These are phyloP conservation scores for Neotoxoptera formosana DNA, from an alignment of 1,140 invertebrate species.

Conservation along the genomic window DNA sequence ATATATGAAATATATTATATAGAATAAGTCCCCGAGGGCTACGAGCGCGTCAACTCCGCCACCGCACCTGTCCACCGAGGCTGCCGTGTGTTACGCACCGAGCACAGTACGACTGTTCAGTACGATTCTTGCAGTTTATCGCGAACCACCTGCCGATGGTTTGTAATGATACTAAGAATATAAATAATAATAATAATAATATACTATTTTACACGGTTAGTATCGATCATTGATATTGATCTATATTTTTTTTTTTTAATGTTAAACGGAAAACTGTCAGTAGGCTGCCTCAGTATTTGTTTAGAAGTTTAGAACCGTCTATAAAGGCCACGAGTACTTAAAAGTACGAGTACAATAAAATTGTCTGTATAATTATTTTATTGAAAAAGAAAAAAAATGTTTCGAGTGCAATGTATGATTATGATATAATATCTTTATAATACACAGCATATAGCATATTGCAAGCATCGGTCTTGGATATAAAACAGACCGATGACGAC, in stretches of 20 bases:
- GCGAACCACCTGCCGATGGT: not conserved
- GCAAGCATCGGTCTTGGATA: rapidly evolving
- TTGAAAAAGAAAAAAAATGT: too few species aligned
- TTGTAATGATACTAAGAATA: too few species aligned
- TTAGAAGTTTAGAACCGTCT: too few species aligned
- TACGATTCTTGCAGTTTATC: not conserved
- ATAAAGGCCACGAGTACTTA: too few species aligned
- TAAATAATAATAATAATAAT: too few species aligned
- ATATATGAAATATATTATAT: slow-evolving; percentile 20
- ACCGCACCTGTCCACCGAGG: not conserved
- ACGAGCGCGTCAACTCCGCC: not conserved
- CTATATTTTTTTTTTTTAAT: too few species aligned
- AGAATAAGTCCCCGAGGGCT: not conserved
- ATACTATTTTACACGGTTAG: too few species aligned
- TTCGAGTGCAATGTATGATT: not conserved
- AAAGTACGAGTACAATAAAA: too few species aligned
- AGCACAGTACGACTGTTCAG: not conserved
- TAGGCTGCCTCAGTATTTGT: too few species aligned
- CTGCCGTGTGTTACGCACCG: not conserved
- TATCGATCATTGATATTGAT: too few species aligned
- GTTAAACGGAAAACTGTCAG: too few species aligned
- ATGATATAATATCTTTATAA: not conserved
- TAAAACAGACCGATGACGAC: not conserved
- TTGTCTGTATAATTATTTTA: too few species aligned
- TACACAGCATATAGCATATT: not conserved